Base-by-base conservation (phyloP, 2,888 invertebrate genomes). In the Bellardia pandia region DNA sequence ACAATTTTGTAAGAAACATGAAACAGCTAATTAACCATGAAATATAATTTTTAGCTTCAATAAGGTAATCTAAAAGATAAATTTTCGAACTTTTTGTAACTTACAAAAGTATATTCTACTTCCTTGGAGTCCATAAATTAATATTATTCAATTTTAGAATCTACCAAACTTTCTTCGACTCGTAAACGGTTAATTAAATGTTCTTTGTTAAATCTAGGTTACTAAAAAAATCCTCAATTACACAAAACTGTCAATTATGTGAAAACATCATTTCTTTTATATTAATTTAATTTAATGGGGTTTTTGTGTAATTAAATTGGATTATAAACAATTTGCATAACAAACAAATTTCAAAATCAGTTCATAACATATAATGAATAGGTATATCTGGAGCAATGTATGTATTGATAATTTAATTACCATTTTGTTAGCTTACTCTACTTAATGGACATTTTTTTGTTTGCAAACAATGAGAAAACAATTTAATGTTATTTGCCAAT, bases 191-290 rank as follows among this genome's bases (percentile, higher is more conserved):
- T 69, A 69, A 69, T 13, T 30, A 8, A 45, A 33, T 68, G 33
- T 51, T 30, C 51, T 42, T 75, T 60, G 62, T 64, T 48, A 3
- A 33, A 76, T 48, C 33, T 76, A 48, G 51, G 64, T 76, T 13
- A 64, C 48, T 56, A 23, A 71, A 7, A 33, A 37, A 62, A 62
- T 62, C 62, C 62, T 62, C 53, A 30, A 0, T 60, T 72, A 45
- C 30, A 16, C 11, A 23, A 58, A 30, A 13, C 0, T 30, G 58
- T 6, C 4, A 13, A 58, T 58, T 58, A 16, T 30, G 13, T 58
- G 51, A 13, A 58, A 58, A 30, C 13, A 13, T 11, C 5, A 13
- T 11, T 58, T 11, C 7, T 13, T 58, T 33, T 30, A 3, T 11
- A 45, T 11, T 45, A 45, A 56, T 23, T 1, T 23, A 56, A 56